Base-by-base conservation (phyloP, 2,888 invertebrate genomes). In the Cheilosia soror region DNA sequence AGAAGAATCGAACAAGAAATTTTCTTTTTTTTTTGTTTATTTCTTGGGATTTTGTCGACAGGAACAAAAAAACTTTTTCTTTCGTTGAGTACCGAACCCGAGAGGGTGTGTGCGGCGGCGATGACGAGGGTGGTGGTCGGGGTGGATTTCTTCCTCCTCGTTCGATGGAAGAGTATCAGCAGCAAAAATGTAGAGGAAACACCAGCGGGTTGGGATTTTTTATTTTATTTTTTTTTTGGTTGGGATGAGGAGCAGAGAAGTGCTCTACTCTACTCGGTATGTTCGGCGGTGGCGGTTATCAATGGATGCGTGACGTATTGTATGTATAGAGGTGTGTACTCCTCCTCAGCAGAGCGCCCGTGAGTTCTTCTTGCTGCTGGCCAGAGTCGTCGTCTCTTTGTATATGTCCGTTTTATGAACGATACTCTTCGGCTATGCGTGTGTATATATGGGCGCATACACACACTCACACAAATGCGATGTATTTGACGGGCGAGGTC, bases 401-500 rank as follows among this genome's bases (percentile, higher is more conserved):
- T 20, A 42, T 53, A n/a, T 44, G n/a, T 65, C 11, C 29, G 68
- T 27, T 20, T 49, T 49, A 44, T 33, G 77, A 49, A 71, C 33
- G 55, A 53, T 40, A 37, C 55, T 65, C 55, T 58, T 55, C 5
- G 37, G 2, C 75, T 66, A 53, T 71, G 55, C 72, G 66, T 79
- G 66, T 57, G 40, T 77, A 81, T 72, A 77, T 71, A 68, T 81
- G 44, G 71, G 66, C 81, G 66, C 85, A 71, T 53, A 76, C 76
- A 81, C 65, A 80, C 80, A 65, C 83, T 49, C 57, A 65, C 60
- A 66, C 49, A 53, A 73, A 88, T 87, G 84, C 81, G 87, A 78
- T 87, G 87, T 88, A 89, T 89, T 88, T 89, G 89, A 91, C 91
- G 91, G 91, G 91, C 91, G 91, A 91, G 91, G 91, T 89, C 90